Evolutionary conservation across 2,797 vertebrate species (phyloP).

Genomic region (Myoxocephalus aenaeus): DNA sequence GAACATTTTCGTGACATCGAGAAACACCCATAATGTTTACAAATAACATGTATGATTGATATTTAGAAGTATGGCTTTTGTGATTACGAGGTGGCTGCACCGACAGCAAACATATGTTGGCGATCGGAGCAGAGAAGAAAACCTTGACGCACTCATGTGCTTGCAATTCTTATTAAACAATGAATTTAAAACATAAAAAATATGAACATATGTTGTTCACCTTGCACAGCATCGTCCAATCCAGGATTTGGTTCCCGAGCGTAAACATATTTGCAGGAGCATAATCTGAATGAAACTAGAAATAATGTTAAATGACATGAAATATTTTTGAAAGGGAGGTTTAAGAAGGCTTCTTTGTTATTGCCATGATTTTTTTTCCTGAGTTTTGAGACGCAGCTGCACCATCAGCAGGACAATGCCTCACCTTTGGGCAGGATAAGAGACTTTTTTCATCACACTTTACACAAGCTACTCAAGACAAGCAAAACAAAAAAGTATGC

Average conservation of each 20-base stretch:
- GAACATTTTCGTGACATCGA: neutral
- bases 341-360: neutral
- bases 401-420: slow-evolving; percentile 68
- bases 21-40: neutral
- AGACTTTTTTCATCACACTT: slow-evolving; percentile 72
- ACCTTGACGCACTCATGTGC: no score
- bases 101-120: no score
- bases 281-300: neutral
- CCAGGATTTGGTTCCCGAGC: neutral
- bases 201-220: neutral
- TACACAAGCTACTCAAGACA: slow-evolving; percentile 72
- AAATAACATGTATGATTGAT: neutral
- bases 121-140: no score
- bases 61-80: neutral
- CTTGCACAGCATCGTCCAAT: neutral
- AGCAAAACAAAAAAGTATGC: slow-evolving; percentile 52
- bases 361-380: slow-evolving; percentile 68
- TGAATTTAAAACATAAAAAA: neutral
- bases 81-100: neutral
- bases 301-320: neutral
- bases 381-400: slow-evolving; percentile 74
- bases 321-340: slow-evolving; percentile 5
- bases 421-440: slow-evolving; percentile 66
- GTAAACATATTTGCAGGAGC: neutral
- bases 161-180: neutral